Conservation (phyloP, 2,113 vertebrate species). For the Syngnathus floridae region DNA sequence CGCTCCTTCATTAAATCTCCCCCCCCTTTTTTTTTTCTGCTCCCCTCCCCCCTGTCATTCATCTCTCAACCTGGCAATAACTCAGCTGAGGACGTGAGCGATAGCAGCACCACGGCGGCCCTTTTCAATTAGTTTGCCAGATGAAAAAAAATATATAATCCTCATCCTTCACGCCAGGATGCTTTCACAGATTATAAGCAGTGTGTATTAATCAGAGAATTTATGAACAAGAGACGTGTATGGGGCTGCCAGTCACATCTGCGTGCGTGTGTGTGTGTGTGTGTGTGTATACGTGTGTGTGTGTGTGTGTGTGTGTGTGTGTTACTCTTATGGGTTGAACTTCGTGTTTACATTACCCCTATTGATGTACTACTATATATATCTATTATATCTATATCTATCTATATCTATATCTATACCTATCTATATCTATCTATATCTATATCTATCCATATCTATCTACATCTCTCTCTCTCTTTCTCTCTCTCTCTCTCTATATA, state of each 20-base stretch:
- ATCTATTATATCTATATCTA: too few relatives aligned
- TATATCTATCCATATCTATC: too few relatives aligned
- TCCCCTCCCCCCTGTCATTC: constrained; percentile 40
- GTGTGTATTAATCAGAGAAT: constrained; percentile 62
- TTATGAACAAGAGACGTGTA: constrained; percentile 51
- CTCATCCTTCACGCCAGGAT: constrained; percentile 65
- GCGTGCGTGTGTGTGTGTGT: not conserved
- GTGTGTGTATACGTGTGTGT: too few relatives aligned
- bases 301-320: too few relatives aligned
- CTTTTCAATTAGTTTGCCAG: constrained; percentile 66
- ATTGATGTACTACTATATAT: not conserved
- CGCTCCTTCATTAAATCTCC: constrained; percentile 57
- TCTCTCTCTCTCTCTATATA: too few relatives aligned
- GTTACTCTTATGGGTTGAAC: constrained; percentile 29
- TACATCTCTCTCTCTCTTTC: too few relatives aligned
- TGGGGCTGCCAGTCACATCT: constrained; percentile 46
- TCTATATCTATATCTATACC: too few relatives aligned
- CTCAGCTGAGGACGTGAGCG: constrained; percentile 54
- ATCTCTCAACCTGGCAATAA: constrained; percentile 56
- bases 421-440: too few relatives aligned
- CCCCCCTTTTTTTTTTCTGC: constrained; percentile 5
- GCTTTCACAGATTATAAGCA: constrained; percentile 57
- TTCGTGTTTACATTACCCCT: constrained; percentile 28
- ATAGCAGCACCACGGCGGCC: constrained; percentile 54
- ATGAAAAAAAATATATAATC: constrained; percentile 56